These are phyloP conservation scores for Syngnathus rostellatus DNA, from an alignment of 2,797 vertebrate genomes.

Conservation along the genomic window DNA sequence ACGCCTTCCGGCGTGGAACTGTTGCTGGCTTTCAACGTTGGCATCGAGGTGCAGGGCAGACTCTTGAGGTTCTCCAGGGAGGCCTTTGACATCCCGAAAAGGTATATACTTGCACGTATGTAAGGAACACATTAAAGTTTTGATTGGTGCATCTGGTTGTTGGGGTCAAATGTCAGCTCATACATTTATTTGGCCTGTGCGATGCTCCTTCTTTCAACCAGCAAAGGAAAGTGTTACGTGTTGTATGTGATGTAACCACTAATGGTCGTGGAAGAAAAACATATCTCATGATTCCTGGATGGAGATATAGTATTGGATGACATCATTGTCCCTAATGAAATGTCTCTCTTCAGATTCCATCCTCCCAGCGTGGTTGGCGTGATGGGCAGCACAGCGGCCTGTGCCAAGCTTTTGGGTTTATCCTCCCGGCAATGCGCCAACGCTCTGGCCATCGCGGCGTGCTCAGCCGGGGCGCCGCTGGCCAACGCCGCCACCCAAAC, in stretches of 20 bases:
- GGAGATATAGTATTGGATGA: not conserved
- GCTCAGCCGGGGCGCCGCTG: conserved; percentile 83
- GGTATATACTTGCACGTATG: conserved; percentile 52
- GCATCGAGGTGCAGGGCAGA: conserved; percentile 86
- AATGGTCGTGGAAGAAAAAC: not conserved
- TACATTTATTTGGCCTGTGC: not conserved
- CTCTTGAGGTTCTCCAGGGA: conserved; percentile 83
- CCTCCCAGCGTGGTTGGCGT: conserved; percentile 87
- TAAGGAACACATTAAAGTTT: not conserved
- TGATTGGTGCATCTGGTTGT: not conserved
- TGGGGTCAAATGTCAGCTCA: not conserved
- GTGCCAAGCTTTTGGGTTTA: conserved; percentile 79
- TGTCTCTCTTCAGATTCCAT: conserved; percentile 75
- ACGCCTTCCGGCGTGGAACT: conserved; percentile 79
- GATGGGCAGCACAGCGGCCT: conserved; percentile 85
- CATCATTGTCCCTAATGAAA: not conserved
- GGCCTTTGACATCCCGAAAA: conserved; percentile 83
- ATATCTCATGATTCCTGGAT: too few relatives aligned
- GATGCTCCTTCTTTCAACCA: too few relatives aligned
- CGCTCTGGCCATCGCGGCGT: conserved; percentile 81
- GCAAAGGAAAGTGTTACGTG: too few relatives aligned
- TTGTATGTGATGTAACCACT: too few relatives aligned
- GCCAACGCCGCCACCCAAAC: conserved; percentile 90
- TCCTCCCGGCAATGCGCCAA: conserved; percentile 69
- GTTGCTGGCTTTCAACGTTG: conserved; percentile 86